Base-by-base conservation (phyloP, 1,140 invertebrate genomes). In the Drosophila sucinea region DNA sequence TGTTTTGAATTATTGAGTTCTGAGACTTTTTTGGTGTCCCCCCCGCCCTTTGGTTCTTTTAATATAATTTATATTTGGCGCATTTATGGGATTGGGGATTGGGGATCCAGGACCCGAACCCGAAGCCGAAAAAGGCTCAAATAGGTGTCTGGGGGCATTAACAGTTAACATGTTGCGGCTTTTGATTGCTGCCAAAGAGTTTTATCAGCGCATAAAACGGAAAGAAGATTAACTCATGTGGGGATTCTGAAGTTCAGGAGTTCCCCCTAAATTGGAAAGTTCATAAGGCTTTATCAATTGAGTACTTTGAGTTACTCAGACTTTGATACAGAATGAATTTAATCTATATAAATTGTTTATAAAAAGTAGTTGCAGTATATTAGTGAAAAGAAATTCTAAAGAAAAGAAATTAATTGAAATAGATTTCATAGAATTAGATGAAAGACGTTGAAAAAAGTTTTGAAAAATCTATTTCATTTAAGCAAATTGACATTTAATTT, bases 1-100 rank as follows among this genome's bases (percentile, higher is more conserved):
- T 89, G 83, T 87, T 87, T 89, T 87, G 83, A 87, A 87, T 87
- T 89, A 87, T 89, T 87, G 83, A 87, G 83, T 79, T 83, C 80
- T 66, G 79, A 55, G 56, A 60, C 62, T 64, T 55, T 17, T 70
- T 69, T 60, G 67, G 74, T 70, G 51, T 56, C 47, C 41, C 38
- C 58, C 41, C 27, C 33, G 32, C 54, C 29, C 56, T 58, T 67
- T 38, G 25, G 60, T 67, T 65, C 61, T 75, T 82, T 80, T 77
- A 83, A 86, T 83, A 83, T 86, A 87, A 86, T 89, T 86, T 86
- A 86, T 86, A 77, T 83, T 86, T 77, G 79, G 76, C 57, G 71
- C 79, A 79, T 86, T 85, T 80, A 85, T 74, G 74, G 33, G 33
- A 35, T 8, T 10, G 4, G 35, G 35, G 35, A 66, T 56, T 17